Percentiles rank a stretch among this genome's conserved stretches.
Evolutionary conservation across 2,888 invertebrate species (phyloP).

Genomic region (Thyatira batis): DNA sequence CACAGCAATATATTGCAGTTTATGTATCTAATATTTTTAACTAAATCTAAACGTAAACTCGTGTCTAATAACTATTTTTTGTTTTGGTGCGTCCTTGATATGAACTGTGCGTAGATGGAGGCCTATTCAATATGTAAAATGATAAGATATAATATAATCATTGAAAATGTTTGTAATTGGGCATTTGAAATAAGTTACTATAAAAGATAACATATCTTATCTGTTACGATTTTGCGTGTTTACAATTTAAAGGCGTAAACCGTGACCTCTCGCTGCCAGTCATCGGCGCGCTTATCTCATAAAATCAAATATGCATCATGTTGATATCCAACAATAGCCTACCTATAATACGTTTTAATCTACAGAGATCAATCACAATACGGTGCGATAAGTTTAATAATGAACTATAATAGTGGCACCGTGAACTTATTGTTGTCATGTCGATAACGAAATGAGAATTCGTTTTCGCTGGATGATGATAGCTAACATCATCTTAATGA

Average conservation of each 20-base stretch:
- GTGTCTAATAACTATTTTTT: no score
- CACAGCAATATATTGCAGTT: no score
- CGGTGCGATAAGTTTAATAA: neutral
- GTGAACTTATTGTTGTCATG: neutral
- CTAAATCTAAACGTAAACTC: no score
- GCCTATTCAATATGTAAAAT: no score
- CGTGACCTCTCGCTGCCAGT: neutral
- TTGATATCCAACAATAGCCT: neutral
- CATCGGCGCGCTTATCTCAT: neutral
- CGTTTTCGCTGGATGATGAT: constrained; percentile 10
- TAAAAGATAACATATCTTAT: neutral
- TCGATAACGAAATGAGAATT: neutral
- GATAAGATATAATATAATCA: no score
- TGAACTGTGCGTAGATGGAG: no score
- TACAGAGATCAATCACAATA: neutral
- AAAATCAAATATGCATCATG: neutral
- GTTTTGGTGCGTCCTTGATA: no score
- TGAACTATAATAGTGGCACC: neutral
- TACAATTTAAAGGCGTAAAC: neutral
- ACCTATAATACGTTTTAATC: neutral
- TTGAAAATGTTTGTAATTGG: no score
- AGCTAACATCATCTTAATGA: constrained; percentile 19
- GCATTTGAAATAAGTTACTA: no score
- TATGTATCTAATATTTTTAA: no score
- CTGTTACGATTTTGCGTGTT: neutral